phyloP scores from a whole-genome alignment of 2,888 invertebrate genomes.

The Erebia ligea region DNA sequence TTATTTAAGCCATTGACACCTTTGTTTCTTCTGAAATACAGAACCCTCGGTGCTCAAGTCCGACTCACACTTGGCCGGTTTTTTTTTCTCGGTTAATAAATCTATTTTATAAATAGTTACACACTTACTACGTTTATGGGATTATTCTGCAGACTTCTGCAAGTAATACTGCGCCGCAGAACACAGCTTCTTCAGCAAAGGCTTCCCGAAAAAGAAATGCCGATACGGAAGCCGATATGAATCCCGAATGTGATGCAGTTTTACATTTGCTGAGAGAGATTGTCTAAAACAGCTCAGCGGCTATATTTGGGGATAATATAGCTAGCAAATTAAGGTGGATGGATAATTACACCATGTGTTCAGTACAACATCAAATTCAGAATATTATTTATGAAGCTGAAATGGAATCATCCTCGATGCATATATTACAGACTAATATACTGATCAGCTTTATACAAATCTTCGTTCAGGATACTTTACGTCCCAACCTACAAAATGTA shows the following conservation, averaged over 20 bases:
- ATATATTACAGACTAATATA: too few species aligned
- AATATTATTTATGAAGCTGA: conserved; percentile 37
- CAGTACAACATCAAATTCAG: conserved; percentile 44
- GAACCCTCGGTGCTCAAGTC: too few species aligned
- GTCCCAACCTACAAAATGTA: background rate
- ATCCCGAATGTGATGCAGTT: background rate
- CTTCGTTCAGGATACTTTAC: background rate
- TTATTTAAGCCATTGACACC: too few species aligned
- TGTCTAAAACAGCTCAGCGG: conserved; percentile 23
- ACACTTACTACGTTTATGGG: too few species aligned
- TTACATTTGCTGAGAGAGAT: background rate
- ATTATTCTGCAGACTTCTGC: background rate
- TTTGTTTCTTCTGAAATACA: too few species aligned
- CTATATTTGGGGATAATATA: conserved; percentile 44
- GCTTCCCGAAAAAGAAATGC: conserved; percentile 2
- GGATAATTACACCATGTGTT: conserved; percentile 42
- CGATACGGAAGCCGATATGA: background rate
- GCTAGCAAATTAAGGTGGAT: conserved; percentile 44
- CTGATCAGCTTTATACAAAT: too few species aligned
- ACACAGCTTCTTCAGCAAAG: background rate
- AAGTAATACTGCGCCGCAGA: conserved; percentile 10
- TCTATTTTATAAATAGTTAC: too few species aligned
- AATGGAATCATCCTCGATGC: background rate
- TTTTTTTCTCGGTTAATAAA: too few species aligned
- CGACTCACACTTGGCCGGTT: too few species aligned